Percentiles rank a stretch among this genome's conserved stretches.
Evolutionary conservation across 2,113 vertebrate species (phyloP).

Genomic region (Stictonetta naevosa): DNA sequence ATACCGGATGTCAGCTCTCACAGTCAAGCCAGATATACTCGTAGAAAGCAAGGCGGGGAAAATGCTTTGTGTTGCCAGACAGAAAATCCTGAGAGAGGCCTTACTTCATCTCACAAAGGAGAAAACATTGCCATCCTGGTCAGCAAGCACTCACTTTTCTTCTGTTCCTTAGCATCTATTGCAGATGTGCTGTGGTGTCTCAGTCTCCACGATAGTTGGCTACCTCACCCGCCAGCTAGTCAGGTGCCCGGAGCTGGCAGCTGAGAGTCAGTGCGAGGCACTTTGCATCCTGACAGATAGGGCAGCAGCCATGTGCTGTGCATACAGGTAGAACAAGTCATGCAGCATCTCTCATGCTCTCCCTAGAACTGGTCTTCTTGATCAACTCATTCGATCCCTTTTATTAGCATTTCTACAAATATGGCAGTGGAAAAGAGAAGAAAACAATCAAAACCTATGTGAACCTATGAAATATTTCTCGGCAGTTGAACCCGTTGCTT

Average conservation of each 20-base stretch:
- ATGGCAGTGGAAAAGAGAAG: not conserved
- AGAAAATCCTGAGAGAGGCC: not conserved
- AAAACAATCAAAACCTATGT: not conserved
- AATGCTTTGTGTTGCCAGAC: not conserved
- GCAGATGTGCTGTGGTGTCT: not conserved
- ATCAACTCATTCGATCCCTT: not conserved
- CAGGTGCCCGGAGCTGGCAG: not conserved
- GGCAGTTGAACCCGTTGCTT: not conserved
- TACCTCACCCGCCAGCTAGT: not conserved
- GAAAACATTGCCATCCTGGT: not conserved
- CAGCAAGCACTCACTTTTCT: not conserved
- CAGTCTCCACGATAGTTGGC: slow-evolving; percentile 19
- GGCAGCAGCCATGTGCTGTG: not conserved
- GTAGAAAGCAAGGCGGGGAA: not conserved
- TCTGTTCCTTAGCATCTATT: not conserved
- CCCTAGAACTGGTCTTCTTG: not conserved
- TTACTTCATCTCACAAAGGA: not conserved
- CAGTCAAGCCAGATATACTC: not conserved
- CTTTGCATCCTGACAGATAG: slow-evolving; percentile 35
- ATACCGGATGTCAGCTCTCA: not conserved
- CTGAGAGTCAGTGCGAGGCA: slow-evolving; percentile 29
- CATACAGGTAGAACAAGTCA: not conserved
- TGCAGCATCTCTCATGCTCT: not conserved
- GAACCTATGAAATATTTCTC: not conserved
- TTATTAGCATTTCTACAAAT: not conserved